phyloP scores from a whole-genome alignment of 1,140 invertebrate genomes.

The Diorhabda sublineata region DNA sequence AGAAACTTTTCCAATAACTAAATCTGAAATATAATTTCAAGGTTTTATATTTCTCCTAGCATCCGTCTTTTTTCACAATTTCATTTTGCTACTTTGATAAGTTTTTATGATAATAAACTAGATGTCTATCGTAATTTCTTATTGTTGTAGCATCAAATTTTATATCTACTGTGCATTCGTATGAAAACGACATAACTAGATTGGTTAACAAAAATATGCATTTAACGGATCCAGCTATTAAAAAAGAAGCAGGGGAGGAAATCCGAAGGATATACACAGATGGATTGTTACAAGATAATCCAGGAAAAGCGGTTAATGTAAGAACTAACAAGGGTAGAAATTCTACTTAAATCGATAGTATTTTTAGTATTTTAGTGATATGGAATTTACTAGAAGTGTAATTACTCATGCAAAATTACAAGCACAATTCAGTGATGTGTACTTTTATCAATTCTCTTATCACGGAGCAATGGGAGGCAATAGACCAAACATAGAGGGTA shows the following conservation, averaged over 20 bases:
- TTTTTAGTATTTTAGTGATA: conserved; percentile 31
- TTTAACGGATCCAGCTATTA: not conserved
- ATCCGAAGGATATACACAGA: conserved; percentile 14
- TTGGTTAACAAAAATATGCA: conserved; percentile 18
- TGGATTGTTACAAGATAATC: conserved; percentile 13
- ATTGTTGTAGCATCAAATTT: not conserved
- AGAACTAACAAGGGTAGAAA: not conserved
- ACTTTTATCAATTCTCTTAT: conserved; percentile 36
- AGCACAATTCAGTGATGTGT: conserved; percentile 28
- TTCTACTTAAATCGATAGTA: not conserved
- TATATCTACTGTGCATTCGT: not conserved
- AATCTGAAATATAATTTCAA: no score
- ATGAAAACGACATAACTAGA: conserved; percentile 8
- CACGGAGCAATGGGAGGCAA: conserved; percentile 16
- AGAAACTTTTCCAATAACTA: no score
- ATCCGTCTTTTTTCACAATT: no score
- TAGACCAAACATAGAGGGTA: conserved; percentile 9
- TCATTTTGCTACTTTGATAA: no score
- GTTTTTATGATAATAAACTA: no score
- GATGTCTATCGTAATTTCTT: no score
- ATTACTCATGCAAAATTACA: conserved; percentile 30
- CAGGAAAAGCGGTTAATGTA: conserved; percentile 15
- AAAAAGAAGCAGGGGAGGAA: conserved; percentile 8
- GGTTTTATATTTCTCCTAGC: no score
- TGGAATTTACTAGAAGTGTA: conserved; percentile 15